phyloP scores from a whole-genome alignment of 2,113 vertebrate species.

The Cinclus mexicanus region DNA sequence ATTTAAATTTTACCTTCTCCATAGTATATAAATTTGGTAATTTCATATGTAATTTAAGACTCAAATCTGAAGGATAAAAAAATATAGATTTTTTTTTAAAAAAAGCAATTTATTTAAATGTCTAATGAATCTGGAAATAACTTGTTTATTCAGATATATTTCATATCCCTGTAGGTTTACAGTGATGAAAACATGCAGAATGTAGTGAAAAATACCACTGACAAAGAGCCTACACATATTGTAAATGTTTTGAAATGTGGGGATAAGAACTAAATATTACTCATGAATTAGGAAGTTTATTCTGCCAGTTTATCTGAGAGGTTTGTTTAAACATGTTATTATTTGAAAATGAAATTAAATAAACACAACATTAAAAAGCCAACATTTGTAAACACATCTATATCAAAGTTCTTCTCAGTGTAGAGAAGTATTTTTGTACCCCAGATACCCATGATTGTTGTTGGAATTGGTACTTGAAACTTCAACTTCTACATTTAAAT shows the following conservation, averaged over 20 bases:
- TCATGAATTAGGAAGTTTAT: neutral
- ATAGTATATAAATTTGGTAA: neutral
- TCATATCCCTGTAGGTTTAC: neutral
- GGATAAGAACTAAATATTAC: neutral
- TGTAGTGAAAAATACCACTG: neutral
- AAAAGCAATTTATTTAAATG: neutral
- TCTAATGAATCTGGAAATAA: neutral
- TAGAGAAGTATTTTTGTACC: neutral
- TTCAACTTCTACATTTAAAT: neutral
- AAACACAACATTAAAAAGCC: neutral
- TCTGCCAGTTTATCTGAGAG: neutral
- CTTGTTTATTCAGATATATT: neutral
- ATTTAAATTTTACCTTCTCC: neutral
- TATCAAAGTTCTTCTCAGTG: neutral
- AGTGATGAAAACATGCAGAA: neutral
- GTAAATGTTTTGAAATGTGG: neutral
- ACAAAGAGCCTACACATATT: neutral
- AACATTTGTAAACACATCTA: neutral
- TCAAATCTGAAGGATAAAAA: neutral
- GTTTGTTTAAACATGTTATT: neutral
- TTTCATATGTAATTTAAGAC: neutral
- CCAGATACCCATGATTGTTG: neutral
- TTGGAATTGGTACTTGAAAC: neutral
- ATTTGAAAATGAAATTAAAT: neutral
- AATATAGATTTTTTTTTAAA: neutral